Evolutionary conservation across 2,888 invertebrate genomes (phyloP).

Genomic region (Torymus tubicola): DNA sequence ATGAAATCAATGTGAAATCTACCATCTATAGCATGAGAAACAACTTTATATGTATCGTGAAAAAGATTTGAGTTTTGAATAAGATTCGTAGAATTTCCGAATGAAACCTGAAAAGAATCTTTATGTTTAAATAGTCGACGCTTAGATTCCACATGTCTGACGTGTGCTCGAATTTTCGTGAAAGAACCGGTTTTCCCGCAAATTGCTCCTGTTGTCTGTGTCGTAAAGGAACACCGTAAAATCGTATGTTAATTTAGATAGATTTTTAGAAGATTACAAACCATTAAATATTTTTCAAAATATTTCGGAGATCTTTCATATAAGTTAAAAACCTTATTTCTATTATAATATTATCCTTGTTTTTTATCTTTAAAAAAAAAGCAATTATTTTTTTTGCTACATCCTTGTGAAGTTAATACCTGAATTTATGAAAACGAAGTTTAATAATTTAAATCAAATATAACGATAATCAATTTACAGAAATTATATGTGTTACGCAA

Average conservation of each 20-base stretch:
- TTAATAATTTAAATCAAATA: too few species aligned
- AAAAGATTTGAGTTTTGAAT: neutral
- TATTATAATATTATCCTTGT: too few species aligned
- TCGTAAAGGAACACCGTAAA: conserved; percentile 9
- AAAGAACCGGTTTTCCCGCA: conserved; percentile 72
- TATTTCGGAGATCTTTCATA: neutral
- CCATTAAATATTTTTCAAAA: conserved; percentile 4
- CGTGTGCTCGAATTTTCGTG: conserved; percentile 67
- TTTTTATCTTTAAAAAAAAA: too few species aligned
- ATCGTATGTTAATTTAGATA: conserved; percentile 1
- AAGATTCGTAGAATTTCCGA: neutral
- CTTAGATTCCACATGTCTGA: conserved; percentile 23
- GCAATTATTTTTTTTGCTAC: too few species aligned
- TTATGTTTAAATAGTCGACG: conserved; percentile 1
- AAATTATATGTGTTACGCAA: too few species aligned
- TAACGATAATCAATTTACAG: too few species aligned
- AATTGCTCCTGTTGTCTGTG: conserved; percentile 63
- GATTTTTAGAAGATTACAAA: neutral
- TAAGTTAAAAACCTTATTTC: too few species aligned
- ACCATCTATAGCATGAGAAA: neutral
- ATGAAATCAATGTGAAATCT: too few species aligned
- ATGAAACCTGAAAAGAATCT: neutral
- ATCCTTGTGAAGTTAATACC: too few species aligned
- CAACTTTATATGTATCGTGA: too few species aligned
- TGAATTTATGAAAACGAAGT: too few species aligned